Percentiles rank a stretch among this genome's conserved stretches.
Conservation (phyloP, 2,888 invertebrate species). For the Perdita meconis region DNA sequence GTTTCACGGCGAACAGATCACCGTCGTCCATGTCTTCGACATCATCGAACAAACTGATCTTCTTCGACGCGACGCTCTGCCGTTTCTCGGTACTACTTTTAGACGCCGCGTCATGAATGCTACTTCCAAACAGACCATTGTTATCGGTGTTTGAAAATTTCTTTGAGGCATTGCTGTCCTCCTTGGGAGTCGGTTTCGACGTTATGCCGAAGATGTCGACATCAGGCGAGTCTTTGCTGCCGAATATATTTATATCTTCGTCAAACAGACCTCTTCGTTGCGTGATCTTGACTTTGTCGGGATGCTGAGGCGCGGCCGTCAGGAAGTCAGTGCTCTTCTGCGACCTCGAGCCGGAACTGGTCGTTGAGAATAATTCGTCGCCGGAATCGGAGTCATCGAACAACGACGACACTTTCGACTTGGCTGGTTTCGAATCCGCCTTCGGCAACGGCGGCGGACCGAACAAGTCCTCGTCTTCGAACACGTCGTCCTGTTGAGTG, state of each 20-base stretch:
- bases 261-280: slow-evolving; percentile 74
- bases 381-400: slow-evolving; percentile 82
- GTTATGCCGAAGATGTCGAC: slow-evolving; percentile 75
- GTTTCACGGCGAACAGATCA: slow-evolving; percentile 67
- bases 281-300: slow-evolving; percentile 62
- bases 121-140: slow-evolving; percentile 31
- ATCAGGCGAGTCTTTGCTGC: slow-evolving; percentile 70
- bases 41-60: slow-evolving; percentile 75
- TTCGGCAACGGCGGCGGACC: slow-evolving; percentile 82
- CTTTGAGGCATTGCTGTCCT: background rate
- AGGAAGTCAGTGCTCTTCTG: slow-evolving; percentile 76
- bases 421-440: slow-evolving; percentile 67
- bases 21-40: slow-evolving; percentile 70
- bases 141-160: slow-evolving; percentile 1
- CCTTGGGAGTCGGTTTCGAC: slow-evolving; percentile 30
- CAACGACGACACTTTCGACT: slow-evolving; percentile 76
- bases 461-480: slow-evolving; percentile 77
- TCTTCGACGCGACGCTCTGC: slow-evolving; percentile 30
- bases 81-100: slow-evolving; percentile 34
- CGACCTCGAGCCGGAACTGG: slow-evolving; percentile 77
- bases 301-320: slow-evolving; percentile 57
- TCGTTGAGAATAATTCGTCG: slow-evolving; percentile 79
- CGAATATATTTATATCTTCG: slow-evolving; percentile 73
- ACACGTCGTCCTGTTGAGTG: slow-evolving; percentile 69
- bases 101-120: slow-evolving; percentile 6